Evolutionary conservation across 2,113 vertebrate genomes (phyloP), one percentile per base, ranked within the genome.

Genomic region (Pluvialis apricaria): DNA sequence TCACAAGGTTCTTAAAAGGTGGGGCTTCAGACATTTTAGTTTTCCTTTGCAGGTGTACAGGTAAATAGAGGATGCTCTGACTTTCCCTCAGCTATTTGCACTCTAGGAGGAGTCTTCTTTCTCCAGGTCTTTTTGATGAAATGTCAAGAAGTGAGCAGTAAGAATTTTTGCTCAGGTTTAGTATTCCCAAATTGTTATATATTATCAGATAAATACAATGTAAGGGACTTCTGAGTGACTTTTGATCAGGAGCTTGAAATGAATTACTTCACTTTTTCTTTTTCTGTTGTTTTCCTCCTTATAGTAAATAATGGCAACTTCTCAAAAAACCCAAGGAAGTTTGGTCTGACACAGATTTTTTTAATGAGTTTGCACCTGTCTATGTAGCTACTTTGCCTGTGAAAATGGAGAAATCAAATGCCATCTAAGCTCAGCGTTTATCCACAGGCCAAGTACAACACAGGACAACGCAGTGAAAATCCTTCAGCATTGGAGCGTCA

Each of bases 51-150:
- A 97, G 88, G 94, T 97, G 77, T 79, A 94, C 88, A 65, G 87
- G 96, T 96, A 98, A 98, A 97, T 57, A 98, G 92, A 96, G 73
- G 97, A 96, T 91, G 62, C 96, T 94, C 78, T 93, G 92, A 93
- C 58, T 96, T 97, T 94, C 52, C 91, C 77, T 54, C 10, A 42
- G 81, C 14, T 97, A 79, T 97, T 97, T 97, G 81, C 96, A 92
- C 82, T 97, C 55, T 93, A 96, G 97, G 97, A 97, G 97, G 97
- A 95, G 94, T 91, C 58, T 89, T 94, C 86, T 94, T 86, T 89
- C 58, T 40, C 47, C 18, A 58, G n/a, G 14, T 82, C 49, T 90
- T 91, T 54, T 76, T 55, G 42, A 79, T 29, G 69, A 91, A 89
- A 66, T 66, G 26, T 91, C 90, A 83, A 32, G 61, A 92, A 91